Evolutionary conservation across 2,888 invertebrate genomes (phyloP).

Genomic region (Cephus pulcher): DNA sequence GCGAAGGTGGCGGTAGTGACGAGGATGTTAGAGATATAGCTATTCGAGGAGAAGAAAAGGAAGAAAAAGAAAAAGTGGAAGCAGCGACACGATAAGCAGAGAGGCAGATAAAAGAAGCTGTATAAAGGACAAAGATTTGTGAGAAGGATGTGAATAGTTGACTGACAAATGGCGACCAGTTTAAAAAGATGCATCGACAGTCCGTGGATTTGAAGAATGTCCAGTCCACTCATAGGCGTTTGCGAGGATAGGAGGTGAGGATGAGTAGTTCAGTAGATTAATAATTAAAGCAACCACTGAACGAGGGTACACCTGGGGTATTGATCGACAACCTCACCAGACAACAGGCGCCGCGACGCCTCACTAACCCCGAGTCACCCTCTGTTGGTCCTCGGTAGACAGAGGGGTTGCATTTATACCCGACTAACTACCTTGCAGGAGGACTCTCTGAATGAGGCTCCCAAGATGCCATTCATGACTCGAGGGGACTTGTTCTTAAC

Average conservation of each 20-base stretch:
- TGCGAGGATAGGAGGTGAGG: slow-evolving; percentile 20
- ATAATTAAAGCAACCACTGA: slow-evolving; percentile 42
- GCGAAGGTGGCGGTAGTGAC: not conserved
- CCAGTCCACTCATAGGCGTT: slow-evolving; percentile 40
- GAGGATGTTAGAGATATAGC: not conserved
- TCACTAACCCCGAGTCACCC: not conserved
- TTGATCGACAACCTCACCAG: slow-evolving; percentile 41
- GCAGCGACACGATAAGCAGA: too few relatives aligned
- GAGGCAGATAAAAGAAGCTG: not conserved
- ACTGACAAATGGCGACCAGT: not conserved
- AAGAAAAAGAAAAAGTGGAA: not conserved
- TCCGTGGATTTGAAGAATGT: slow-evolving; percentile 35
- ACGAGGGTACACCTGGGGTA: slow-evolving; percentile 37
- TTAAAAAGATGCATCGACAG: not conserved
- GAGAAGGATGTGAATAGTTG: not conserved
- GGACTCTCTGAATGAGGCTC: slow-evolving; percentile 35
- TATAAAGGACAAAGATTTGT: not conserved
- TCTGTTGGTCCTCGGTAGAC: not conserved
- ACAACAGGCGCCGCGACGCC: not conserved
- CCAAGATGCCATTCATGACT: slow-evolving; percentile 33
- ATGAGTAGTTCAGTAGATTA: slow-evolving; percentile 33
- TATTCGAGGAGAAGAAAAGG: not conserved
- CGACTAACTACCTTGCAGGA: slow-evolving; percentile 37
- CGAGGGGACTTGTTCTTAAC: not conserved
- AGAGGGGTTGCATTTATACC: slow-evolving; percentile 40